Evolutionary conservation across 2,113 vertebrate genomes (phyloP).

Genomic region (Dendropsophus ebraccatus): DNA sequence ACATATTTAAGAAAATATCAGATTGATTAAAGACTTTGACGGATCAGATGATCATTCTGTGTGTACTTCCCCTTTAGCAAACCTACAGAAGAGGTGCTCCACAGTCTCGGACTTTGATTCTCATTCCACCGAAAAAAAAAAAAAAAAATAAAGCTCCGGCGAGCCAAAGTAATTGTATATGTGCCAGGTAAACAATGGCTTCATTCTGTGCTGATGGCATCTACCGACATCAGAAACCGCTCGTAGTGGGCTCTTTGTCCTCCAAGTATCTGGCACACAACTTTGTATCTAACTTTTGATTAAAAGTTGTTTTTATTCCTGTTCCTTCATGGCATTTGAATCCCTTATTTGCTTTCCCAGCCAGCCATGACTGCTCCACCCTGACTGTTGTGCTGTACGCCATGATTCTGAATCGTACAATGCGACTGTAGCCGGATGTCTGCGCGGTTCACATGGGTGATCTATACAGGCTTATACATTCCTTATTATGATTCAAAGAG

Average conservation of each 20-base stretch:
- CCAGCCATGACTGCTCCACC: slow-evolving; percentile 39
- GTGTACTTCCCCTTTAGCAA: neutral
- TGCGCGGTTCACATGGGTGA: neutral
- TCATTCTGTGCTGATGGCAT: slow-evolving; percentile 1
- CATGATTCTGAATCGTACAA: neutral
- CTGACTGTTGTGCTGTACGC: slow-evolving; percentile 3
- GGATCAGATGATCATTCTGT: neutral
- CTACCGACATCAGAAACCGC: neutral
- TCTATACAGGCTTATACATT: neutral
- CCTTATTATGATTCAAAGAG: neutral
- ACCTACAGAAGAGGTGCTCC: neutral
- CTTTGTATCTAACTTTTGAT: slow-evolving; percentile 5
- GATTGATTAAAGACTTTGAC: neutral
- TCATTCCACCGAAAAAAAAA: neutral
- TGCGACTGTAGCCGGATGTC: neutral
- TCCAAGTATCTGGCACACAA: neutral
- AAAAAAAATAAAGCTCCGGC: neutral
- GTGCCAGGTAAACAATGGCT: neutral
- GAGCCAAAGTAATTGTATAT: neutral
- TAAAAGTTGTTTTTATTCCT: slow-evolving; percentile 6
- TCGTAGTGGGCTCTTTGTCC: neutral
- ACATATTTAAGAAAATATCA: neutral
- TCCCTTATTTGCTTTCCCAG: neutral
- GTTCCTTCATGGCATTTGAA: neutral
- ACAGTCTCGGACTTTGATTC: neutral